Percentiles rank a stretch among this genome's conserved stretches.
Evolutionary conservation across 30 jellyfish, hydroid and myxozoan species (phyloP).

Genomic region (Sanderia malayensis): DNA sequence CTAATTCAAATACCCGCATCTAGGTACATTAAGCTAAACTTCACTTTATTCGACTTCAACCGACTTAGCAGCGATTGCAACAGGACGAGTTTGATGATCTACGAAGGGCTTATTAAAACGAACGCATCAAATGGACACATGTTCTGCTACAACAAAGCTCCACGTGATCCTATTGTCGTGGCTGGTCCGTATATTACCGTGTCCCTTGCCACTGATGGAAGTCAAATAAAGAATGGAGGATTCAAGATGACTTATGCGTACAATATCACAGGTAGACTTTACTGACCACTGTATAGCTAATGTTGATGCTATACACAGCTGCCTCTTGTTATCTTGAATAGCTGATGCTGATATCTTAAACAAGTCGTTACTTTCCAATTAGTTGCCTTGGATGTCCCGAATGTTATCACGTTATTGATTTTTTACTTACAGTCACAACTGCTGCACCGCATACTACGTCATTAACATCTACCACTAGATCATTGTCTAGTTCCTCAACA

Average conservation of each 20-base stretch:
- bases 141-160: slow-evolving; percentile 6
- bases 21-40: slow-evolving; percentile 7
- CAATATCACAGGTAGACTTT: slow-evolving; percentile 40
- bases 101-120: slow-evolving; percentile 9
- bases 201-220: slow-evolving; percentile 10
- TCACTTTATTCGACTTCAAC: slow-evolving; percentile 14
- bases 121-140: background rate
- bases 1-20: slow-evolving; percentile 28
- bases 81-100: background rate
- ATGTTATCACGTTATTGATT: too few species aligned
- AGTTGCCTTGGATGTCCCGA: too few species aligned
- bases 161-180: slow-evolving; percentile 13
- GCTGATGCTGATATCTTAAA: too few species aligned
- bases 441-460: background rate
- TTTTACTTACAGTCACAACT: too few species aligned
- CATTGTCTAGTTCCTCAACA: background rate
- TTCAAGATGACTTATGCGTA: slow-evolving; percentile 27
- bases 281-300: too few species aligned
- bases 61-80: slow-evolving; percentile 1
- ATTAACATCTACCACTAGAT: background rate
- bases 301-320: too few species aligned
- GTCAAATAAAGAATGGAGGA: slow-evolving; percentile 16
- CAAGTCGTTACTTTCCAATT: too few species aligned
- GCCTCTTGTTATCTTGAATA: too few species aligned
- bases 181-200: slow-evolving; percentile 48